Evolutionary conservation across 2,113 vertebrate species (phyloP), one percentile per base, ranked within the genome.

Genomic region (Chauna torquata): DNA sequence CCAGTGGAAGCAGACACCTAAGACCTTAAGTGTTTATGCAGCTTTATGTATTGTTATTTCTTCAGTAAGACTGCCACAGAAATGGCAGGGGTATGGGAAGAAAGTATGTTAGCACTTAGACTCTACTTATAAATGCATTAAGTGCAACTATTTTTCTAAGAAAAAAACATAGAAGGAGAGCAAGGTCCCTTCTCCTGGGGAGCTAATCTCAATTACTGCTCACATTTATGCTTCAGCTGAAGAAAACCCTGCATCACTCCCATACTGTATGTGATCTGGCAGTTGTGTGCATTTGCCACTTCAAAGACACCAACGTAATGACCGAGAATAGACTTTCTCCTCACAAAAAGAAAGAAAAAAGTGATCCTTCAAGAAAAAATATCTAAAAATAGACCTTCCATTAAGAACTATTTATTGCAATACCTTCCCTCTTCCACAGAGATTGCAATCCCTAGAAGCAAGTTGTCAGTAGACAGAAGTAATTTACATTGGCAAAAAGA

Each of bases 31-130:
- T 71, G 77, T 95, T 94, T 92, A 81, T 32, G 64, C 58, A 79
- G 64, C 34, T 82, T 95, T 92, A 93, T 72, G 52, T 64, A 86
- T 50, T 95, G 59, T 86, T 93, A 93, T 83, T 96, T 93, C 81
- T 79, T 79, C 74, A 92, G 69, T 64, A 38, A 86, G 72, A 7
- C 61, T 92, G 90, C 57, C 55, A 64, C 6, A 5, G 54, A 95
- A 69, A 86, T 59, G 24, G 74, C 91, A 95, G n/a, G 71, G 55
- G 9, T 77, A 36, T 16, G 28, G 36, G 52, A 80, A 95, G 81
- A 93, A 94, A 93, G 91, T 8, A 86, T 64, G 45, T 49, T 77
- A 88, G 68, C 76, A 94, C 82, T 95, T 88, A 82, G 6, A 45
- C 38, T 76, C 71, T 70, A n/a, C 84, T 49, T 6, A 0, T 55